A percentile compares a stretch with the other conserved stretches of the same genome.
Evolutionary conservation across 2,113 vertebrate species (phyloP).

Genomic region (Rattus norvegicus): GRCr8 NC_086025.1:129337501-129338000

Average conservation of each 20-base stretch:
- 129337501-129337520: conserved; percentile 41
- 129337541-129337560: conserved; percentile 56
- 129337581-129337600: conserved; percentile 37
- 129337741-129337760: too few species aligned
- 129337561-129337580: conserved; percentile 4
- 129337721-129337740: neutral
- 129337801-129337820: conserved; percentile 27
- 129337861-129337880: neutral
- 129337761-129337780: neutral
- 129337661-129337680: neutral
- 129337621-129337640: neutral
- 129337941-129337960: neutral
- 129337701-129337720: neutral
- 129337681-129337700: neutral
- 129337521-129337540: conserved; percentile 70
- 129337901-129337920: neutral
- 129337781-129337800: neutral
- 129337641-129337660: neutral
- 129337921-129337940: too few species aligned
- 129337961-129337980: conserved; percentile 55
- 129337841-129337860: neutral
- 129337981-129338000: neutral
- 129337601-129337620: neutral
- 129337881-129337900: conserved; percentile 45
- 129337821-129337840: neutral